Base-by-base conservation (phyloP, 2,113 vertebrate genomes). In the Conger conger region DNA sequence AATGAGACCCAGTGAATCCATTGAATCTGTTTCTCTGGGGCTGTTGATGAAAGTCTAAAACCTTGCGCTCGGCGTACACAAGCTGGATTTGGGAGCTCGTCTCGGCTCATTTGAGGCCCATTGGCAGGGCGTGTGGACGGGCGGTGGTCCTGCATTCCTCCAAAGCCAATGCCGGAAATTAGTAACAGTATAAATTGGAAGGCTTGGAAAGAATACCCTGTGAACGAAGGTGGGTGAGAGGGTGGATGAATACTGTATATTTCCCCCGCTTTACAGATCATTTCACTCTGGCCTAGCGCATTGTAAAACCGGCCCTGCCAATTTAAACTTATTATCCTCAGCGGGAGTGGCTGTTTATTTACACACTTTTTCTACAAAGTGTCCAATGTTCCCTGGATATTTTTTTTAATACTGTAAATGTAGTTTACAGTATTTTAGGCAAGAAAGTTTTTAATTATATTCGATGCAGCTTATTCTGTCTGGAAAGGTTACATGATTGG, bases 281-380 rank as follows among this genome's bases (percentile, higher is more conserved):
- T 60, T 36, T 84, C 84, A n/a, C 76, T 80, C 86, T 90, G 87
- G 79, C 36, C 20, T 86, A 37, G n/a, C 38, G 38, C 27, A 35
- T 0, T 6, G 79, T 86, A 76, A 83, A 88, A 79, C 82, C 20
- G 60, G 79, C 87, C 81, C 78, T 80, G 89, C 82, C 86, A 91
- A 90, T 16, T 86, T 81, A 88, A 92, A 91, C 89, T 91, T 23
- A 88, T 30, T 87, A 63, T 3, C 30, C 0, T 42, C 4, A 89
- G 87, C 79, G 84, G 30, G 76, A 84, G 0, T 27, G 81, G 50
- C 86, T n/a, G 78, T 83, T 60, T 88, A 53, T 83, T 84, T 42
- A 85, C 20, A 84, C 87, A 85, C 81, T 82, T 83, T 86, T 88
- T 17, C 63, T 40, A 79, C 23, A 13, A 45, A 40, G 35, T 84